Percentiles rank a stretch among this genome's conserved stretches.
These are phyloP conservation scores for Notamacropus eugenii DNA, from an alignment of 2,797 vertebrate genomes.

Conservation along the genomic window DNA sequence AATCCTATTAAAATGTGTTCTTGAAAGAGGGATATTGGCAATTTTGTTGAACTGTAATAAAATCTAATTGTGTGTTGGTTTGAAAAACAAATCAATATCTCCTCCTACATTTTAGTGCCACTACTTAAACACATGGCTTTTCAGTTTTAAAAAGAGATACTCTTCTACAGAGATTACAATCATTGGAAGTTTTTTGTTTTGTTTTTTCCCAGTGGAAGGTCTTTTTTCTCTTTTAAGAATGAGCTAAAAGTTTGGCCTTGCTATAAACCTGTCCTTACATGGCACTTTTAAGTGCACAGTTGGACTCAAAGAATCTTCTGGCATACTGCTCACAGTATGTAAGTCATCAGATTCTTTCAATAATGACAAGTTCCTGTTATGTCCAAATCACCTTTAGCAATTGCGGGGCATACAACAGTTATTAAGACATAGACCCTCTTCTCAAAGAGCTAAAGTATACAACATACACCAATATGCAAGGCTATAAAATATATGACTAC, in stretches of 20 bases:
- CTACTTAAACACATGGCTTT: slow-evolving; percentile 35
- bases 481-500: not conserved
- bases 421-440: not conserved
- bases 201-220: not conserved
- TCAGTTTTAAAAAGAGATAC: slow-evolving; percentile 43
- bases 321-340: not conserved
- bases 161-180: slow-evolving; percentile 37
- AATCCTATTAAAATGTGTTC: slow-evolving; percentile 64
- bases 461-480: not conserved
- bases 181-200: slow-evolving; percentile 2
- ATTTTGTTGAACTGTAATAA: slow-evolving; percentile 62
- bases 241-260: not conserved
- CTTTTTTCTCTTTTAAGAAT: slow-evolving; percentile 11
- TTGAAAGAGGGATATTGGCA: slow-evolving; percentile 54
- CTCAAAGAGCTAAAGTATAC: not conserved
- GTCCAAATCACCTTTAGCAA: not conserved
- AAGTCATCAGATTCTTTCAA: not conserved
- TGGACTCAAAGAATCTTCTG: not conserved
- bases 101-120: slow-evolving; percentile 38
- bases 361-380: slow-evolving; percentile 14
- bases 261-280: not conserved
- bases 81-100: slow-evolving; percentile 47
- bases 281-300: not conserved
- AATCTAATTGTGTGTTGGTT: slow-evolving; percentile 61
- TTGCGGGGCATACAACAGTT: not conserved